Evolutionary conservation across 1,140 invertebrate genomes (phyloP).

Genomic region (Brachionus sp.): DNA sequence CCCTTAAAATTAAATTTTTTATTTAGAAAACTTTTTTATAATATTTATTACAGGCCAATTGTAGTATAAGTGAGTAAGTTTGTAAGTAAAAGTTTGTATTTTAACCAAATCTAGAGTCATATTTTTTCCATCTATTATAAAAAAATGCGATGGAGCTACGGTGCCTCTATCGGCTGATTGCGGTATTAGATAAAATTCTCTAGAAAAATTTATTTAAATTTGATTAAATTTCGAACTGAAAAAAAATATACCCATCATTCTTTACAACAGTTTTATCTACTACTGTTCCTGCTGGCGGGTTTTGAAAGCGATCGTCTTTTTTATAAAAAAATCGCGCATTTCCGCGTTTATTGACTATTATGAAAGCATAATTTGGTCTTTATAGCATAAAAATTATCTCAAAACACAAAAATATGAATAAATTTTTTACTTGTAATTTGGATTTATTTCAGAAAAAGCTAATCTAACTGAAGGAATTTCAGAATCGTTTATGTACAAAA

Average conservation of each 20-base stretch:
- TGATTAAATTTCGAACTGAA: not conserved
- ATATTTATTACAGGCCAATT: conserved; percentile 60
- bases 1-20: conserved; percentile 67
- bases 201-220: conserved; percentile 51
- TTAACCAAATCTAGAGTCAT: conserved; percentile 63
- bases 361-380: conserved; percentile 29
- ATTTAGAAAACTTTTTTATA: not conserved
- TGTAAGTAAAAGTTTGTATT: conserved; percentile 75
- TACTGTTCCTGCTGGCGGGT: conserved; percentile 78
- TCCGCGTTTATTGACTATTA: conserved; percentile 44
- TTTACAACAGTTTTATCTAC: conserved; percentile 76
- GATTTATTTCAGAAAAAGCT: conserved; percentile 61
- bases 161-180: conserved; percentile 74
- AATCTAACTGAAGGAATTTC: conserved; percentile 71
- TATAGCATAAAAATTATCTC: not conserved
- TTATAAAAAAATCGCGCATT: conserved; percentile 22
- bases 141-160: conserved; percentile 75
- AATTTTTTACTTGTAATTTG: conserved; percentile 19
- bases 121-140: conserved; percentile 68
- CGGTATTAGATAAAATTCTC: conserved; percentile 77
- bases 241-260: conserved; percentile 67
- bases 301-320: conserved; percentile 61
- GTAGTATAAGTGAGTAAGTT: conserved; percentile 77
- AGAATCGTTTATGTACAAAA: conserved; percentile 65
- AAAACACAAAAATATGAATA: not conserved